Evolutionary conservation across 2,797 vertebrate genomes (phyloP), one percentile per base, ranked within the genome.

Genomic region (Ctenopoma kingsleyae): DNA sequence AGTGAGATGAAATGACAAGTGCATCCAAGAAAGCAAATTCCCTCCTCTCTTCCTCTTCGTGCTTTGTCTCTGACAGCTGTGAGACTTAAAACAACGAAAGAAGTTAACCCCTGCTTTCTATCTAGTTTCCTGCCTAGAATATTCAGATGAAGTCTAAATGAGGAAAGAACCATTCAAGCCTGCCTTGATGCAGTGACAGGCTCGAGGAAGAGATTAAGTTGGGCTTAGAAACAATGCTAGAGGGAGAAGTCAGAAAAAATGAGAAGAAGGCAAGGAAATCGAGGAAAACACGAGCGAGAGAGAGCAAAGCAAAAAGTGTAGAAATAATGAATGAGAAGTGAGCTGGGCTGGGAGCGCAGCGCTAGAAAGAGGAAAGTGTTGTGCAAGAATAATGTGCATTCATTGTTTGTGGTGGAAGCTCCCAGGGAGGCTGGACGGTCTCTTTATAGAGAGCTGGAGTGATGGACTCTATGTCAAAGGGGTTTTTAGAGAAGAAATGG

Each of bases 101-200:
- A 77, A 66, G 84, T 91, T 86, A 85, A 90, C 84, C 74, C 78
- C 62, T 80, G 70, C 64, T 70, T 89, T 87, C 85, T 74, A 51
- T 87, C 67, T 43, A 68, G 67, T 59, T 68, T 71, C 72, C 23
- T 72, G 73, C 80, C 40, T 54, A 85, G 72, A 80, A 87, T 86
- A 82, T 92, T 89, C 91, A 84, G 86, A 93, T 92, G 89, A 89
- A 83, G 76, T 76, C 77, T 79, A 92, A 89, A 91, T 78, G 76
- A 88, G 82, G 71, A 81, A 74, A 44, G 30, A 81, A 74, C 71
- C 78, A 89, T 89, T 87, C 74, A 85, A 81, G 80, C 66, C 25
- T 46, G 27, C 74, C 64, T 32, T 17, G 40, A 72, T 76, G 77
- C 76, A 66, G 35, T 20, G 57, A 85, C 27, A 43, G 58, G 58